These are phyloP conservation scores for Mustela nigripes DNA, from an alignment of 2,113 vertebrate genomes.

Conservation along the genomic window DNA sequence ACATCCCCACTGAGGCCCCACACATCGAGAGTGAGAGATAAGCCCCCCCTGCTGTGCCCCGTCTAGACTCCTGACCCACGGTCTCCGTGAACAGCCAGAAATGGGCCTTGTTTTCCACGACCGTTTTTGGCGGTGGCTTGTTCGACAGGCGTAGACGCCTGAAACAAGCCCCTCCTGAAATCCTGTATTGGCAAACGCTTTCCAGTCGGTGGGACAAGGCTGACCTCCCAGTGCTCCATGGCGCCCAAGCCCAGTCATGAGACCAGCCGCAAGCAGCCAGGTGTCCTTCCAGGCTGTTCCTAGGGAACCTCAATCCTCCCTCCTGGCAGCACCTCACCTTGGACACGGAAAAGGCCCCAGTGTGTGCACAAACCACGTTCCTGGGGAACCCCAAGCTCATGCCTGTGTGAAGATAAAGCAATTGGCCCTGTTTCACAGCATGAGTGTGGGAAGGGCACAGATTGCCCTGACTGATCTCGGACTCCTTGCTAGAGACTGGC, in stretches of 20 bases:
- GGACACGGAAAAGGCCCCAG: not conserved
- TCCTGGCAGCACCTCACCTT: not conserved
- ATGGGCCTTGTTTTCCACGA: not conserved
- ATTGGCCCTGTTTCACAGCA: not conserved
- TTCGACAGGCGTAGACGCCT: not conserved
- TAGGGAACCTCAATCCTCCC: not conserved
- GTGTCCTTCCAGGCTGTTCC: not conserved
- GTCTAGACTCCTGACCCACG: not conserved
- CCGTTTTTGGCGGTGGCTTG: not conserved
- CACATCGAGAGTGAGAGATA: no score
- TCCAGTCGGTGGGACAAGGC: not conserved
- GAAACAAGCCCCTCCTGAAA: no score
- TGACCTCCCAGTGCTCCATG: not conserved
- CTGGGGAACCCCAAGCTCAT: not conserved
- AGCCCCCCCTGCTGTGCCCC: not conserved
- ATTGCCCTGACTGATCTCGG: not conserved
- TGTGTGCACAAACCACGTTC: not conserved
- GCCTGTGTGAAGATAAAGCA: not conserved
- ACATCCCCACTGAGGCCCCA: no score
- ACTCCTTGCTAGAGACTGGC: no score
- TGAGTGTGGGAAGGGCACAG: not conserved
- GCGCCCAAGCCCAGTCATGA: no score
- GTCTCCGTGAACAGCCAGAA: not conserved
- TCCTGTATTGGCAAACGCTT: not conserved
- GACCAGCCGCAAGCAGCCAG: not conserved